Percentiles rank a stretch among this genome's conserved stretches.
phyloP scores from a whole-genome alignment of 2,113 vertebrate species.

The Caretta caretta region DNA sequence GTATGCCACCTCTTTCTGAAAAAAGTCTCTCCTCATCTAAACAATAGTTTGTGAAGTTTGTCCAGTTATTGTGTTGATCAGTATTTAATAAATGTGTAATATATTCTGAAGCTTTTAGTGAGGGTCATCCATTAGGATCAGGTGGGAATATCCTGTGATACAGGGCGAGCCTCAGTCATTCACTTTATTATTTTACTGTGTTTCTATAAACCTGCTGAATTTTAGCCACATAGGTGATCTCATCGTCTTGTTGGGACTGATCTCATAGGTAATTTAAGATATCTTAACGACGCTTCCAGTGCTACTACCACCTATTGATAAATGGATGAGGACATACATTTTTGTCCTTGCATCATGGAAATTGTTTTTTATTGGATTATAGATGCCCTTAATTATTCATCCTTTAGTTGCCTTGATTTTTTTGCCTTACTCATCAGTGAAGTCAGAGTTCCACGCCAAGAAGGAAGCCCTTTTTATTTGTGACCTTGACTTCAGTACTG shows the following conservation, averaged over 20 bases:
- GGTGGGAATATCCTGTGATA: neutral
- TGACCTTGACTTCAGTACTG: neutral
- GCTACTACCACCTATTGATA: conserved; percentile 26
- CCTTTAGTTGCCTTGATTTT: neutral
- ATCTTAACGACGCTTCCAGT: neutral
- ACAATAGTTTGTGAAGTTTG: neutral
- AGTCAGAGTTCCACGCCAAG: neutral
- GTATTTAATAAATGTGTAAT: neutral
- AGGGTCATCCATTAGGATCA: neutral
- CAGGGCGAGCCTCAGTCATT: neutral
- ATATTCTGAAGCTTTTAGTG: neutral
- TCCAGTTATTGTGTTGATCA: neutral
- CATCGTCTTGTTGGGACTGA: neutral
- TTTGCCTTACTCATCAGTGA: neutral
- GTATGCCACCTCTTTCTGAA: neutral
- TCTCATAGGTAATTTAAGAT: neutral
- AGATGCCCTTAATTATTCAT: neutral
- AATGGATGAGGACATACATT: conserved; percentile 35
- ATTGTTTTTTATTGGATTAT: neutral
- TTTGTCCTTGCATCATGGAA: neutral
- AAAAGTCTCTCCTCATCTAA: neutral
- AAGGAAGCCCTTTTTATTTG: neutral
- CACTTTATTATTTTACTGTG: neutral
- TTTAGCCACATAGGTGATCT: neutral
- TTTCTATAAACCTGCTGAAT: neutral